Evolutionary conservation across 2,888 invertebrate genomes (phyloP).

Genomic region (Cheilosia scutellata): DNA sequence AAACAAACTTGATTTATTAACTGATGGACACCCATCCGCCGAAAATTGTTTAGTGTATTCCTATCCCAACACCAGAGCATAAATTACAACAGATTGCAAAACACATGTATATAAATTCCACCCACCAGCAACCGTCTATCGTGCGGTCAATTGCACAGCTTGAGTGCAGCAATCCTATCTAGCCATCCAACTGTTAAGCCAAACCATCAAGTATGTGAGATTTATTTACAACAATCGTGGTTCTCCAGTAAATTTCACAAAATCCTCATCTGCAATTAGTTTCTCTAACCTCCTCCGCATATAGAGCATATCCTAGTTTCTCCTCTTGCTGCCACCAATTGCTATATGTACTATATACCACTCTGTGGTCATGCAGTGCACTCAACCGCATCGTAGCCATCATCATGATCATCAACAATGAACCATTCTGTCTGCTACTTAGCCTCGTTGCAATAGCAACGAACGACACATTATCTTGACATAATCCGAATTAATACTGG

Average conservation of each 20-base stretch:
- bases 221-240: conserved; percentile 69
- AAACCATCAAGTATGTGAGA: conserved; percentile 64
- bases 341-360: neutral
- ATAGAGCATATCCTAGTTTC: neutral
- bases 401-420: conserved; percentile 71
- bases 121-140: neutral
- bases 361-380: conserved; percentile 51
- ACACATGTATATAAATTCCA: neutral
- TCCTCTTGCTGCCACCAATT: conserved; percentile 4
- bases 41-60: neutral
- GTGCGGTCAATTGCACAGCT: conserved; percentile 36
- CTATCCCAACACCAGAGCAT: neutral
- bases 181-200: neutral
- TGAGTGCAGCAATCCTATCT: neutral
- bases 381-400: conserved; percentile 65
- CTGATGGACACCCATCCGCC: neutral
- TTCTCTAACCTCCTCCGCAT: conserved; percentile 52
- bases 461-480: conserved; percentile 72
- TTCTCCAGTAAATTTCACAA: conserved; percentile 67
- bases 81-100: conserved; percentile 15
- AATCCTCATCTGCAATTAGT: conserved; percentile 71
- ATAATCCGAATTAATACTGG: conserved; percentile 74
- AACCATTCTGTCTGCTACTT: conserved; percentile 54
- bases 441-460: conserved; percentile 47
- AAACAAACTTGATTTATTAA: neutral